A percentile compares a stretch with the other conserved stretches of the same genome.
These are phyloP conservation scores for Dendrolimus houi DNA, from an alignment of 2,888 invertebrate species.

Conservation along the genomic window DNA sequence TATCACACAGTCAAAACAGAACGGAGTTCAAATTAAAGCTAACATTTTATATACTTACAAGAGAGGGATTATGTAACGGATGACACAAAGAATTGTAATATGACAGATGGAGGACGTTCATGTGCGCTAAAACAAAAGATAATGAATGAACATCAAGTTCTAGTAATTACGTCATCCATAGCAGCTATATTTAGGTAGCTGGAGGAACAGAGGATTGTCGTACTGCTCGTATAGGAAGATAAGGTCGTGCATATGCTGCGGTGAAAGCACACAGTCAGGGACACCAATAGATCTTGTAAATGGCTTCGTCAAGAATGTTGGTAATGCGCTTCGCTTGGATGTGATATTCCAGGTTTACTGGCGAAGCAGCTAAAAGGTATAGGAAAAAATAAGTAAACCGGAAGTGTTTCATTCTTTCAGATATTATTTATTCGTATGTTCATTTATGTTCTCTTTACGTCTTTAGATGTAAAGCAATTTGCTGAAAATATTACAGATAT, in stretches of 20 bases:
- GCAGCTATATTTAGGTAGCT: slow-evolving; percentile 52
- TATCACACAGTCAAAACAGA: slow-evolving; percentile 65
- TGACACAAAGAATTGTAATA: too few relatives aligned
- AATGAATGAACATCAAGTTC: too few relatives aligned
- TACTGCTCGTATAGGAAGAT: slow-evolving; percentile 63
- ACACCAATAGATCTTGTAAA: slow-evolving; percentile 60
- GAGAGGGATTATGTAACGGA: slow-evolving; percentile 25
- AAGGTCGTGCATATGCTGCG: slow-evolving; percentile 54
- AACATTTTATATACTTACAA: slow-evolving; percentile 70
- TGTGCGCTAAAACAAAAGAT: slow-evolving; percentile 15
- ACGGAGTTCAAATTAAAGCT: slow-evolving; percentile 76
- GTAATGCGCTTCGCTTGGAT: slow-evolving; percentile 74
- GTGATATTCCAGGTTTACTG: slow-evolving; percentile 67
- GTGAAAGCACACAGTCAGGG: slow-evolving; percentile 34
- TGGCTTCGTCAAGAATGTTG: slow-evolving; percentile 63
- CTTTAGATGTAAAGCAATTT: too few relatives aligned
- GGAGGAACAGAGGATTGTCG: slow-evolving; percentile 51
- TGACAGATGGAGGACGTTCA: too few relatives aligned
- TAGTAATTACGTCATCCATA: slow-evolving; percentile 43
- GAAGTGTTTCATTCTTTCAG: too few relatives aligned
- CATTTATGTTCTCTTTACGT: too few relatives aligned
- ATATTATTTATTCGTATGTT: too few relatives aligned
- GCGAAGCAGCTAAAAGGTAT: slow-evolving; percentile 36
- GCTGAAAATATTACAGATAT: too few relatives aligned
- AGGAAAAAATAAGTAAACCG: too few relatives aligned